Percentiles rank a stretch among this genome's conserved stretches.
Evolutionary conservation across 2,113 vertebrate genomes (phyloP).

Genomic region (Probosciger aterrimus): DNA sequence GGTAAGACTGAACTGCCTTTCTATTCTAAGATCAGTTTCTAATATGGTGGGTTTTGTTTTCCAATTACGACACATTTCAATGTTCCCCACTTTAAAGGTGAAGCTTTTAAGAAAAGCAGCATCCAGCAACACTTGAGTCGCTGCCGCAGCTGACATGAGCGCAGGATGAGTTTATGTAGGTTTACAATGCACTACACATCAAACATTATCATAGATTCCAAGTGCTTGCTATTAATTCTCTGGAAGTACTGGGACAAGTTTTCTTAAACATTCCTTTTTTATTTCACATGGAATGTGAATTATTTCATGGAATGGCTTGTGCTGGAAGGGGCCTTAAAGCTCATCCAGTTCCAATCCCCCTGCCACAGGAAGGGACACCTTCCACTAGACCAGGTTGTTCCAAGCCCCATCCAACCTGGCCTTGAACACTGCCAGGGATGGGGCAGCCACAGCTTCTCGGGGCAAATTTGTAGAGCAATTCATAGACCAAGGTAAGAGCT

Average conservation of each 20-base stretch:
- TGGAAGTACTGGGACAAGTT: background rate
- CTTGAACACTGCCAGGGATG: background rate
- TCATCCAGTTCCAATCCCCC: background rate
- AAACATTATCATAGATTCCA: too few species aligned
- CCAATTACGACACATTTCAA: too few species aligned
- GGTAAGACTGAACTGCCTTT: background rate
- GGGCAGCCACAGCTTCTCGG: background rate
- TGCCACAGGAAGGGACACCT: background rate
- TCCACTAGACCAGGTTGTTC: rapidly evolving
- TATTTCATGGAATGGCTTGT: background rate
- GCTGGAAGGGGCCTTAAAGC: background rate
- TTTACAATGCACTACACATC: background rate
- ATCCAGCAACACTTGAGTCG: rapidly evolving
- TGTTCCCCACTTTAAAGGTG: background rate
- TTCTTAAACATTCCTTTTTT: background rate
- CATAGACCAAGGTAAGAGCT: rapidly evolving
- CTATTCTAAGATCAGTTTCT: background rate
- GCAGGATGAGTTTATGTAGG: too few species aligned
- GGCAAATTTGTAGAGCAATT: rapidly evolving
- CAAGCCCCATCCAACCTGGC: rapidly evolving
- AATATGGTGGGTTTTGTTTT: too few species aligned
- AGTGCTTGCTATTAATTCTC: background rate
- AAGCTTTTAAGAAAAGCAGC: background rate
- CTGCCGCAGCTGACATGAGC: rapidly evolving
- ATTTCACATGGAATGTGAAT: too few species aligned